These are phyloP conservation scores for Aix galericulata DNA, from an alignment of 2,113 vertebrate species.

Conservation along the genomic window DNA sequence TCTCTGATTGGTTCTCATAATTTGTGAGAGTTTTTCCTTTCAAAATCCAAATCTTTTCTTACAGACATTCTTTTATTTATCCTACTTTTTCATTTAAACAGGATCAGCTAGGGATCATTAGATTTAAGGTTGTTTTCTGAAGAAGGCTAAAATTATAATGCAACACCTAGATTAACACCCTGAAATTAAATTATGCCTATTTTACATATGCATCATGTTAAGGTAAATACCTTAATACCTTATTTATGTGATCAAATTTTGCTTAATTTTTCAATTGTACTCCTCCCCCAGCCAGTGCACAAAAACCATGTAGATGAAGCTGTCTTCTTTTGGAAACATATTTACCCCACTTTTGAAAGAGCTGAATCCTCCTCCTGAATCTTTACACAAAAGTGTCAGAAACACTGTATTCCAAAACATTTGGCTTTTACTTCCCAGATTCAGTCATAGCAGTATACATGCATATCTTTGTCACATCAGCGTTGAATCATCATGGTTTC, in stretches of 20 bases:
- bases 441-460: not conserved
- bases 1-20: not conserved
- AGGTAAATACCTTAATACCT: not conserved
- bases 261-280: not conserved
- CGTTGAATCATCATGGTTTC: not conserved
- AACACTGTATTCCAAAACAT: not conserved
- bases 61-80: not conserved
- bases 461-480: not conserved
- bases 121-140: not conserved
- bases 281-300: not conserved
- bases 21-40: not conserved
- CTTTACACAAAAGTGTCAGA: not conserved
- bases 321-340: not conserved
- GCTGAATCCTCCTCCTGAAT: not conserved
- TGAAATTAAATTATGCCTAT: not conserved
- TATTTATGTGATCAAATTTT: not conserved
- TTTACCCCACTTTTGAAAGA: not conserved
- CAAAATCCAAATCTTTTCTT: conserved; percentile 4
- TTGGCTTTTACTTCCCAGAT: not conserved
- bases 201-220: not conserved
- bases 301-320: not conserved
- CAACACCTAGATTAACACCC: not conserved
- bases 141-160: not conserved
- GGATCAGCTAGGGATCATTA: conserved; percentile 14
- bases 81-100: conserved; percentile 3